Evolutionary conservation across 2,888 invertebrate genomes (phyloP).

Genomic region (Galeopsomyia nigrocyanea): DNA sequence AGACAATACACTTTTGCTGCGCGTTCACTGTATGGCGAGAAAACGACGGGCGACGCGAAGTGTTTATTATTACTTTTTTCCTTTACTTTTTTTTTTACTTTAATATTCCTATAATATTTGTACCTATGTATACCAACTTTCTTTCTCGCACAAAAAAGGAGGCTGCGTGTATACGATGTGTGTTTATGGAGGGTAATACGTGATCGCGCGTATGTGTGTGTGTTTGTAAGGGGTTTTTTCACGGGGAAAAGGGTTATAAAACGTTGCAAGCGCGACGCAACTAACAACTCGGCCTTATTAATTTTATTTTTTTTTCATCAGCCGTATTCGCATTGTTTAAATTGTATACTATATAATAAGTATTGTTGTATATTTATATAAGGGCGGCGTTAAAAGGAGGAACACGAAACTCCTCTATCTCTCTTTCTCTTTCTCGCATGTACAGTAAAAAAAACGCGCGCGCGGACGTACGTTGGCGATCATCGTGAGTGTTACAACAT

Average conservation of each 20-base stretch:
- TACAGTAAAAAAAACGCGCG: slow-evolving; percentile 12
- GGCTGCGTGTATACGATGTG: no score
- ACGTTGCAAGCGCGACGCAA: slow-evolving; percentile 35
- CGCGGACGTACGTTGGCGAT: slow-evolving; percentile 19
- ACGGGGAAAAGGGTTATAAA: slow-evolving; percentile 29
- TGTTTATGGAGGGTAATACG: slow-evolving; percentile 17
- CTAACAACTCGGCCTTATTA: slow-evolving; percentile 23
- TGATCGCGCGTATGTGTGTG: background rate
- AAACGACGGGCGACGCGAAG: slow-evolving; percentile 33
- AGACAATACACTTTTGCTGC: no score
- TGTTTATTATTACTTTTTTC: slow-evolving; percentile 5
- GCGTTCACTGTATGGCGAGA: slow-evolving; percentile 20
- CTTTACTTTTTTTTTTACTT: slow-evolving; percentile 3
- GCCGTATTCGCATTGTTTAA: no score
- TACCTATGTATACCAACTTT: background rate
- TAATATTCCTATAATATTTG: background rate
- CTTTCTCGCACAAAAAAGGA: slow-evolving; percentile 8
- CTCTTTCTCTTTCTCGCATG: background rate
- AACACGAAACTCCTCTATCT: background rate
- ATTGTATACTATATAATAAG: no score
- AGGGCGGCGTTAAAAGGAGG: no score
- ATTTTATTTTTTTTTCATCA: no score
- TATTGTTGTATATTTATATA: background rate
- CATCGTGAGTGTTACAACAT: slow-evolving; percentile 36
- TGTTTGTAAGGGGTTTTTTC: background rate